phyloP scores from a whole-genome alignment of 2,888 invertebrate genomes.

The Chrysolina oricalcia region DNA sequence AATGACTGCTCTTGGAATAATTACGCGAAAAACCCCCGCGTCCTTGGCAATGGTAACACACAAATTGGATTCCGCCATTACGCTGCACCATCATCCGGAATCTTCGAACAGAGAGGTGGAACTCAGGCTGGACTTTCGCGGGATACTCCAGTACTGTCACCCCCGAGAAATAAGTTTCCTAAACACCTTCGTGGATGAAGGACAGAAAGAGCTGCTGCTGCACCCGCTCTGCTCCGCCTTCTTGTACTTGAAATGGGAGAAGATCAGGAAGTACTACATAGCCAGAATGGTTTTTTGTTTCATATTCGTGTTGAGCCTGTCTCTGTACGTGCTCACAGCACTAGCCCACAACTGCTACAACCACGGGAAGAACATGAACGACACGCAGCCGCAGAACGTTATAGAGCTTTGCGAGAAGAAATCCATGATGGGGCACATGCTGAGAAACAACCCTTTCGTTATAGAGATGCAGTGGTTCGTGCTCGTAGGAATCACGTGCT shows the following conservation, averaged over 20 bases:
- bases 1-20: slow-evolving; percentile 88
- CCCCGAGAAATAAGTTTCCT: slow-evolving; percentile 90
- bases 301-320: slow-evolving; percentile 86
- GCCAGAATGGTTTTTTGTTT: slow-evolving; percentile 86
- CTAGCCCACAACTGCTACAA: slow-evolving; percentile 90
- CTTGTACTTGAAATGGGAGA: slow-evolving; percentile 91
- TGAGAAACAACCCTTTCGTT: slow-evolving; percentile 83
- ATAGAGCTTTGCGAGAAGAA: slow-evolving; percentile 86
- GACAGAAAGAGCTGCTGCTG: slow-evolving; percentile 89
- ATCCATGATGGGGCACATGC: slow-evolving; percentile 83
- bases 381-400: slow-evolving; percentile 80
- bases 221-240: slow-evolving; percentile 93
- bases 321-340: slow-evolving; percentile 86
- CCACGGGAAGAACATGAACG: slow-evolving; percentile 81
- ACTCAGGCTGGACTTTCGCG: slow-evolving; percentile 86
- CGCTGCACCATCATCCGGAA: slow-evolving; percentile 84
- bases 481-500: slow-evolving; percentile 83
- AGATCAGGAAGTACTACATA: slow-evolving; percentile 90
- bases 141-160: slow-evolving; percentile 86
- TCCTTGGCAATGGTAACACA: slow-evolving; percentile 88
- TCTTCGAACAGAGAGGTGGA: slow-evolving; percentile 87
- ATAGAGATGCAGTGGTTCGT: slow-evolving; percentile 91
- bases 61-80: slow-evolving; percentile 87
- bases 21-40: slow-evolving; percentile 89
- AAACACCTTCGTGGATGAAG: slow-evolving; percentile 90